Base-by-base conservation (phyloP, 2,888 invertebrate species). In the Hipparchia sbordonii region DNA sequence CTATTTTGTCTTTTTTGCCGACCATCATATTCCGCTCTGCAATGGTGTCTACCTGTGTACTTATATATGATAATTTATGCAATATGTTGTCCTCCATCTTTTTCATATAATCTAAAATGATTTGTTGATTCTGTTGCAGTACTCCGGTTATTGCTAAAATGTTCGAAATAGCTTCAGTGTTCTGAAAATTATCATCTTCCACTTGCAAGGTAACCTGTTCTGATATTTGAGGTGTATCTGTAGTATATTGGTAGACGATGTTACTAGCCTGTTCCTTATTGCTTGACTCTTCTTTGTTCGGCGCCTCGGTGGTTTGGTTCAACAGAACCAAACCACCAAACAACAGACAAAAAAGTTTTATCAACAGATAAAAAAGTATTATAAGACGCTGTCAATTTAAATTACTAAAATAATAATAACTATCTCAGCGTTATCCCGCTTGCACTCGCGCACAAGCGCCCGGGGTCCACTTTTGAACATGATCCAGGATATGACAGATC, bases 341-440 rank as follows among this genome's bases (percentile, higher is more conserved):
- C 52, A 12, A 12, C 12, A 12, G 52, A 54, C 12, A 54, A 54
- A 54, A 54, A 54, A 54, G 52, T 54, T 12, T 54, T 54, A 54
- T 54, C 52, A 12, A 12, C 12, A 12, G 52, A 54, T 54, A 54
- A 54, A 54, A 54, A 54, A 54, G 52, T 54, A 54, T 54, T 54
- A 54, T 54, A 54, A 54, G 52, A 54, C 52, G 52, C 52, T 54
- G 57, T 57, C 57, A 57, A 13, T 57, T 57, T 57, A 57, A 57
- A 57, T 57, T 57, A 57, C 23, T 57, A 57, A 57, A 57, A 57
- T 57, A 57, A 57, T 57, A 57, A 57, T 57, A 57, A 57, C 12
- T 57, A 57, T 57, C 57, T 57, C 57, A 57, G 57, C 57, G 57
- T 57, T 57, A 57, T 57, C 57, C 57, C 57, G 57, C 57, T 57